Evolutionary conservation across 2,888 invertebrate species (phyloP), one percentile per base, ranked within the genome.

Genomic region (Reticulitermes lucifugus): DNA sequence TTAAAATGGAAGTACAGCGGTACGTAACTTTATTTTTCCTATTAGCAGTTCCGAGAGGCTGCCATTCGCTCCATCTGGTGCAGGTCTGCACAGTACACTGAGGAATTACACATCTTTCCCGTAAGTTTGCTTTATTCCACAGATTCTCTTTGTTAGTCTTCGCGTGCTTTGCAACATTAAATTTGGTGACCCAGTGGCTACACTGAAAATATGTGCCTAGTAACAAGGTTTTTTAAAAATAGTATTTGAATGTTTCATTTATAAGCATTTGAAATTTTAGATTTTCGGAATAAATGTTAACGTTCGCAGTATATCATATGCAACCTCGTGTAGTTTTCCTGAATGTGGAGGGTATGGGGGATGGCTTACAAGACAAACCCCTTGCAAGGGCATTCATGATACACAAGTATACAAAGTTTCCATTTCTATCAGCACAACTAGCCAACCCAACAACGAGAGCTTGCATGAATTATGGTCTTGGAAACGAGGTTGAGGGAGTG

Each of bases 341-440:
- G 46, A 35, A 51, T 77, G 6, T 77, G 21, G n/a, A 22, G 46
- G 22, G 2, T 5, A n/a, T 65, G 25, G 65, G 55, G 14, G 14
- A 18, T 9, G n/a, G n/a, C 46, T 21, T 77, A n/a, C 46, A 77
- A 46, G 46, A 77, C 46, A 51, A 43, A 75, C 75, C 43, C 41
- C 43, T 14, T 35, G 35, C 35, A 35, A 4, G 29, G 60, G 25
- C 25, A 65, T 65, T 65, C 7, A n/a, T 65, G 65, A 65, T 65
- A n/a, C 6, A 65, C 25, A 60, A 60, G 43, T 22, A 65, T 65
- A 65, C 81, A n/a, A 70, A 81, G 81, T 81, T 81, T 70, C 43
- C 55, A 70, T 81, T 81, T 70, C 81, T 81, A 81, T 81, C 81
- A 81, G 43, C 21, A 81, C 9, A 35, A 41, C 81, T 25, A 80